Percentiles rank a stretch among this genome's conserved stretches.
These are phyloP conservation scores for Phasia obesa DNA, from an alignment of 2,888 invertebrate species.

Conservation along the genomic window DNA sequence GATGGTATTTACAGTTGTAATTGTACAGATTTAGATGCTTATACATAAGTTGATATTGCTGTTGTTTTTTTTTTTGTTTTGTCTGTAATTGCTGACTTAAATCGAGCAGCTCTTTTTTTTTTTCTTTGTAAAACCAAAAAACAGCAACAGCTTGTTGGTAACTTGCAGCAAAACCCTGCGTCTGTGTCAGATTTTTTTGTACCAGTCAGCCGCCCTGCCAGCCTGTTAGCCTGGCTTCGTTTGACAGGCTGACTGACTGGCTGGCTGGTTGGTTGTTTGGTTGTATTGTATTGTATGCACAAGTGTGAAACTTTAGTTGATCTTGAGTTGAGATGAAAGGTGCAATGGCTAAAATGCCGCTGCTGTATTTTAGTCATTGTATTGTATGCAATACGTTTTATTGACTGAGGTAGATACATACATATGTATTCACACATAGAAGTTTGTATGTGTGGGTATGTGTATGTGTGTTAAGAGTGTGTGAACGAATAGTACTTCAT, in stretches of 20 bases:
- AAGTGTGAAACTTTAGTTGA: constrained; percentile 71
- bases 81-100: constrained; percentile 65
- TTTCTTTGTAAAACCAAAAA: constrained; percentile 7
- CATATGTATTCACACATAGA: constrained; percentile 1
- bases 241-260: constrained; percentile 3
- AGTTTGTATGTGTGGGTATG: not conserved
- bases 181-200: constrained; percentile 30
- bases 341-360: constrained; percentile 63
- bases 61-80: constrained; percentile 26
- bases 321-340: constrained; percentile 71
- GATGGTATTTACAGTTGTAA: constrained; percentile 61
- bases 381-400: constrained; percentile 21
- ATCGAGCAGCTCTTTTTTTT: constrained; percentile 57
- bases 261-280: constrained; percentile 34
- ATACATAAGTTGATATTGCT: constrained; percentile 41
- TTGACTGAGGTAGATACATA: constrained; percentile 26
- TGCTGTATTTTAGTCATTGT: constrained; percentile 61
- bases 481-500: constrained; percentile 55
- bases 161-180: constrained; percentile 37
- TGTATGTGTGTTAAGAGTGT: constrained; percentile 30
- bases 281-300: constrained; percentile 43
- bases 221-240: constrained; percentile 27
- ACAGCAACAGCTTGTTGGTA: constrained; percentile 46
- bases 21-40: constrained; percentile 49
- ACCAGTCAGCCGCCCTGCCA: not conserved